A percentile compares a stretch with the other conserved stretches of the same genome.
Evolutionary conservation across 2,888 invertebrate genomes (phyloP).

Genomic region (Plebejus melissa): DNA sequence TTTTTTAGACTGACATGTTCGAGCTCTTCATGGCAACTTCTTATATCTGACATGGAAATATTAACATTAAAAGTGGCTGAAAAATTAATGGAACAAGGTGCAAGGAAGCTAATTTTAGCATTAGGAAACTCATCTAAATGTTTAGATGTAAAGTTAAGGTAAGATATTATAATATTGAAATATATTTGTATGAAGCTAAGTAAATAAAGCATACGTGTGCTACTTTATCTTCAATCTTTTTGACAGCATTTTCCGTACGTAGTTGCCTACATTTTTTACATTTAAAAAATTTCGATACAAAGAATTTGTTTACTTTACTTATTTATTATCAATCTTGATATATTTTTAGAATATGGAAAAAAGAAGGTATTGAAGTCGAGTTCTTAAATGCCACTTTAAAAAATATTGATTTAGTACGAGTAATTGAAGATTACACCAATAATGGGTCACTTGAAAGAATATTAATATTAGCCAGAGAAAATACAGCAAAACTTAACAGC

Average conservation of each 20-base stretch:
- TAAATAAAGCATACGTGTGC: neutral
- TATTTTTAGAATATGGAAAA: neutral
- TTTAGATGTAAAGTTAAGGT: slow-evolving; percentile 7
- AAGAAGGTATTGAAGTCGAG: neutral
- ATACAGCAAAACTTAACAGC: neutral
- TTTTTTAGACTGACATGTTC: neutral
- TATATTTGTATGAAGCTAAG: neutral
- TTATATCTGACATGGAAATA: slow-evolving; percentile 7
- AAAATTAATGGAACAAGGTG: neutral
- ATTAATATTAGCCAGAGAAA: neutral
- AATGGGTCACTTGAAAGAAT: neutral
- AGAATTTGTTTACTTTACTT: too few relatives aligned
- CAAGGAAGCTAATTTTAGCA: neutral
- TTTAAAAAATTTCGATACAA: too few relatives aligned
- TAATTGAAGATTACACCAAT: neutral
- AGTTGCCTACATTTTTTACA: too few relatives aligned
- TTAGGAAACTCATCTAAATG: neutral
- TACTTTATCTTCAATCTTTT: too few relatives aligned
- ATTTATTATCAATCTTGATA: neutral
- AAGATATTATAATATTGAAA: neutral
- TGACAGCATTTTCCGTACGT: neutral
- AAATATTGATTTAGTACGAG: too few relatives aligned
- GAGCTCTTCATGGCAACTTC: slow-evolving; percentile 6
- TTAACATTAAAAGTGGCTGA: neutral
- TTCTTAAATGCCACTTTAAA: neutral